These are phyloP conservation scores for Gymnoscelis rufifasciata DNA, from an alignment of 2,888 invertebrate species.

Conservation along the genomic window DNA sequence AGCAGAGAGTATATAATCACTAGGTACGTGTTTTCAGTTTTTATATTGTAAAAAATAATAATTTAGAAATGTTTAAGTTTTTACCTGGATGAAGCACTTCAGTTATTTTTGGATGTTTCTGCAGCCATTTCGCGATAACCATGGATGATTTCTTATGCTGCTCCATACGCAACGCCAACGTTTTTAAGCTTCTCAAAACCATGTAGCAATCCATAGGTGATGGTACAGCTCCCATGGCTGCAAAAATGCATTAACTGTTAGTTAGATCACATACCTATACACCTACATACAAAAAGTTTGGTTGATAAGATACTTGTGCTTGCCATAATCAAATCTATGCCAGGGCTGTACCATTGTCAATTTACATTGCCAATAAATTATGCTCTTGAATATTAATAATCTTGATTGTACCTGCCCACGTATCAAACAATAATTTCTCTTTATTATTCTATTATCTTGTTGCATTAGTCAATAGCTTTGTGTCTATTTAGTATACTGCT, in stretches of 20 bases:
- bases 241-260: slow-evolving; percentile 14
- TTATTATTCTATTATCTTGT: not conserved
- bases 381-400: not conserved
- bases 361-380: not conserved
- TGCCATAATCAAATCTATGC: not conserved
- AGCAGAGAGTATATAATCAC: no score
- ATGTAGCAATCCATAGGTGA: slow-evolving; percentile 98
- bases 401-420: not conserved
- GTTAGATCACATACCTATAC: not conserved
- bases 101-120: slow-evolving; percentile 87
- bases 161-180: slow-evolving; percentile 94
- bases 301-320: not conserved
- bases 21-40: no score
- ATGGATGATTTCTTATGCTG: slow-evolving; percentile 89
- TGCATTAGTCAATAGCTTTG: not conserved
- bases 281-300: no score
- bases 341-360: not conserved
- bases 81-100: slow-evolving; percentile 91
- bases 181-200: slow-evolving; percentile 96
- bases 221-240: slow-evolving; percentile 95
- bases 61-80: not conserved
- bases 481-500: not conserved
- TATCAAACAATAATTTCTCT: not conserved
- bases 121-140: slow-evolving; percentile 88
- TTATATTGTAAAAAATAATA: no score